phyloP scores from a whole-genome alignment of 2,888 invertebrate species.

The Galerucella calmariensis region DNA sequence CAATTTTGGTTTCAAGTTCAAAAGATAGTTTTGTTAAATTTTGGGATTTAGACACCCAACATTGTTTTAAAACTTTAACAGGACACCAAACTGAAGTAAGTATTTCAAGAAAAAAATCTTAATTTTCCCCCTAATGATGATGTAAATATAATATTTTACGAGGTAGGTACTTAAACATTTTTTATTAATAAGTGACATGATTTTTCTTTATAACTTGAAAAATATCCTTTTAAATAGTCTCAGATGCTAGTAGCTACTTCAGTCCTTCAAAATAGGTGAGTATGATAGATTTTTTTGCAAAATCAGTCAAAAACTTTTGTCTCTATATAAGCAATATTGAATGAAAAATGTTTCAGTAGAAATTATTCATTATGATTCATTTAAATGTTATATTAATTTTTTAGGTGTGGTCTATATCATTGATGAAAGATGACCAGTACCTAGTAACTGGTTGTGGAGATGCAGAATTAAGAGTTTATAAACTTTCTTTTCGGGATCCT shows the following conservation, averaged over 20 bases:
- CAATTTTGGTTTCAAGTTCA: constrained; percentile 82
- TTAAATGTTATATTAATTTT: constrained; percentile 36
- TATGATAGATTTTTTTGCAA: too few relatives aligned
- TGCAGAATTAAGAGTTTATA: constrained; percentile 87
- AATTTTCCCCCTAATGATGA: too few relatives aligned
- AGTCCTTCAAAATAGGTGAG: too few relatives aligned
- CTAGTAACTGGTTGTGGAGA: constrained; percentile 91
- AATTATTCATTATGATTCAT: not conserved
- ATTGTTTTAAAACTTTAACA: constrained; percentile 94
- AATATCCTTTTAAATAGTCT: too few relatives aligned
- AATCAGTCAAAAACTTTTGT: too few relatives aligned
- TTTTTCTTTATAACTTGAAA: too few relatives aligned
- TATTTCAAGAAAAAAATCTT: accelerated
- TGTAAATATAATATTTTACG: too few relatives aligned
- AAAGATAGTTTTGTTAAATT: constrained; percentile 96
- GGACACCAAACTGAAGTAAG: constrained; percentile 86
- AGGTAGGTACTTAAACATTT: too few relatives aligned
- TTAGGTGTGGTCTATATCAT: constrained; percentile 86
- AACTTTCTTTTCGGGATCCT: constrained; percentile 71
- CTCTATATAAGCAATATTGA: too few relatives aligned
- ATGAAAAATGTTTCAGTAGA: not conserved
- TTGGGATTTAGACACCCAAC: constrained; percentile 95
- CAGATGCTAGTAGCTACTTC: too few relatives aligned
- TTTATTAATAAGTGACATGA: too few relatives aligned
- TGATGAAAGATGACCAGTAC: constrained; percentile 82